Percentiles rank a stretch among this genome's conserved stretches.
Evolutionary conservation across 1,140 invertebrate genomes (phyloP).

Genomic region (Trichonephila clavata): DNA sequence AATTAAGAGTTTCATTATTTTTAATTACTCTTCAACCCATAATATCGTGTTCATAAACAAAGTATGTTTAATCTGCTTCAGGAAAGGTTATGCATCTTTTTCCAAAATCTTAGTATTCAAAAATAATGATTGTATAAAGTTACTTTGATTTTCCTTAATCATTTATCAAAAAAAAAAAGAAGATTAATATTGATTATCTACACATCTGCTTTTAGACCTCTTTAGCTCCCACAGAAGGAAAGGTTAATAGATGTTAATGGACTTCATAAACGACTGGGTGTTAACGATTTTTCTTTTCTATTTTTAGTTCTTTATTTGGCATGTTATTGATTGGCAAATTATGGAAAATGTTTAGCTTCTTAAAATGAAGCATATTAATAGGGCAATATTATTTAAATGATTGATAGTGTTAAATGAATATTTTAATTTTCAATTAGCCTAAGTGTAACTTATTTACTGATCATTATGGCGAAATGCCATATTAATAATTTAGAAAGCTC

Average conservation of each 20-base stretch:
- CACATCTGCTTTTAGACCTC: background rate
- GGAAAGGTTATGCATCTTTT: too few species aligned
- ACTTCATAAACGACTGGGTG: background rate
- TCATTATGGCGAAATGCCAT: too few species aligned
- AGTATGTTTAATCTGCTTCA: too few species aligned
- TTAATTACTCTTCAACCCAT: too few species aligned
- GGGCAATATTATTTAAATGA: too few species aligned
- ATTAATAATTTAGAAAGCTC: too few species aligned
- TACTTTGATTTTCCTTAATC: background rate
- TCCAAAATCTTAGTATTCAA: too few species aligned
- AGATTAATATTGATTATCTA: background rate
- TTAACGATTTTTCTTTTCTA: background rate
- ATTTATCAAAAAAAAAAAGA: background rate
- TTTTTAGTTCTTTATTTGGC: background rate
- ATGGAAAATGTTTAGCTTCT: background rate
- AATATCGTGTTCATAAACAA: too few species aligned
- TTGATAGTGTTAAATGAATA: too few species aligned
- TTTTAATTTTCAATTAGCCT: too few species aligned
- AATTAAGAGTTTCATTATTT: too few species aligned
- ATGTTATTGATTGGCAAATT: background rate
- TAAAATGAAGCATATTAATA: background rate
- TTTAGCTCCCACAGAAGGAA: background rate
- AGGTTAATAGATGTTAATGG: conserved; percentile 5
- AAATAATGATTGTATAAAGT: background rate
- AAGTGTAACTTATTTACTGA: too few species aligned